Base-by-base conservation (phyloP, 2,888 invertebrate species). In the Melinaea menophilus region DNA sequence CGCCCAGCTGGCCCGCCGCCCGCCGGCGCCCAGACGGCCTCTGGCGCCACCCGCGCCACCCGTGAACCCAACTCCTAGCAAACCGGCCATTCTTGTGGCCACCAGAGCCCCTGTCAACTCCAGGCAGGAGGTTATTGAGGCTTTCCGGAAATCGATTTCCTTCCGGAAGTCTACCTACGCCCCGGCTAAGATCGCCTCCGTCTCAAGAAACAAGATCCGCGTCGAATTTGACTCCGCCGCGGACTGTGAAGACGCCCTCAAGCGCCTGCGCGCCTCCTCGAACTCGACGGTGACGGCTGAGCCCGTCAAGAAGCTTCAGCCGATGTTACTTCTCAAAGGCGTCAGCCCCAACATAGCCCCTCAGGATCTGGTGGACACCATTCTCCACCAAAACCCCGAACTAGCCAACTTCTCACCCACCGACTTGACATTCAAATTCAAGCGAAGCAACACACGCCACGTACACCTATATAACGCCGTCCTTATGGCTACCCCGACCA, bases 281-380 rank as follows among this genome's bases (percentile, higher is more conserved):
- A 31, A 45, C 12, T 7, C 56, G 4, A 2, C 13, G 12, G 56
- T 56, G 7, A 62, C 51, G 3, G 62, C 62, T 11, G 62, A 62
- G 31, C 12, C 48, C 11, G 62, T 55, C 3, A 48, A 46, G 5
- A 46, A 55, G 5, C 60, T 34, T 2, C 22, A 46, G 13, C 61
- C 61, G 0, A 56, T 61, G 61, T 2, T 61, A 4, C 35, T 61
- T 3, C 34, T 62, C 7, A 62, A 58, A 45, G 54, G 22, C 22
- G 22, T 22, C 22, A 22, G 22, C 22, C 22, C 22, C 22, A 1
- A 22, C 22, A 22, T 22, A 1, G 7, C 54, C n/a, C 4, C 33
- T 13, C 57, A 55, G 34, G 57, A 62, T 12, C 57, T 62, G 45
- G 58, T 41, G 31, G 45, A 33, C 4, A 55, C 37, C 11, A 22